phyloP scores from a whole-genome alignment of 1,140 invertebrate species.

The Apis mellifera region DNA sequence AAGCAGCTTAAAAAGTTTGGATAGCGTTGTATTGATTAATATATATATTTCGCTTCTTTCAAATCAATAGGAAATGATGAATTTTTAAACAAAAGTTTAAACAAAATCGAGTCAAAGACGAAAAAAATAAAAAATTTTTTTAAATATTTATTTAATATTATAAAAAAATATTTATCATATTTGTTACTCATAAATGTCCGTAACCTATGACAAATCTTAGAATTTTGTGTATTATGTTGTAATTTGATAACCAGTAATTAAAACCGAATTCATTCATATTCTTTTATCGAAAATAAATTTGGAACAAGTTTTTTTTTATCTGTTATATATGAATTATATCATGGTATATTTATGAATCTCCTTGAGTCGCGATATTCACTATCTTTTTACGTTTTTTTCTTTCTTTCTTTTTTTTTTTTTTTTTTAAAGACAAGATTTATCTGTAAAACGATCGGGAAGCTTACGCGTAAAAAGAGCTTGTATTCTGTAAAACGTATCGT shows the following conservation, averaged over 20 bases:
- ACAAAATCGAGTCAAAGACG: neutral
- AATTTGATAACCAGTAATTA: neutral
- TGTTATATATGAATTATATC: slow-evolving; percentile 15
- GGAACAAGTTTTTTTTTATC: slow-evolving; percentile 1
- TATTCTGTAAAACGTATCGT: slow-evolving; percentile 20
- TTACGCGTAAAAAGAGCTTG: neutral
- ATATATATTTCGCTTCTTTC: neutral
- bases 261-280: neutral
- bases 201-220: neutral
- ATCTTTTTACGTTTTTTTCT: neutral
- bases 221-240: neutral
- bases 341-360: slow-evolving; percentile 18
- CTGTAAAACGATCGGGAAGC: slow-evolving; percentile 1
- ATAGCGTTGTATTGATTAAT: neutral
- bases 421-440: slow-evolving; percentile 1
- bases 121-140: no score
- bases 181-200: neutral
- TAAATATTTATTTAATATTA: neutral
- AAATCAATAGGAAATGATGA: neutral
- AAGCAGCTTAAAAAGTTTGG: neutral
- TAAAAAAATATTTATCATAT: neutral
- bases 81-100: neutral
- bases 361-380: neutral
- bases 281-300: slow-evolving; percentile 18
- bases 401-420: neutral